phyloP scores from a whole-genome alignment of 2,797 vertebrate species.

The Uromys caudimaculatus region DNA sequence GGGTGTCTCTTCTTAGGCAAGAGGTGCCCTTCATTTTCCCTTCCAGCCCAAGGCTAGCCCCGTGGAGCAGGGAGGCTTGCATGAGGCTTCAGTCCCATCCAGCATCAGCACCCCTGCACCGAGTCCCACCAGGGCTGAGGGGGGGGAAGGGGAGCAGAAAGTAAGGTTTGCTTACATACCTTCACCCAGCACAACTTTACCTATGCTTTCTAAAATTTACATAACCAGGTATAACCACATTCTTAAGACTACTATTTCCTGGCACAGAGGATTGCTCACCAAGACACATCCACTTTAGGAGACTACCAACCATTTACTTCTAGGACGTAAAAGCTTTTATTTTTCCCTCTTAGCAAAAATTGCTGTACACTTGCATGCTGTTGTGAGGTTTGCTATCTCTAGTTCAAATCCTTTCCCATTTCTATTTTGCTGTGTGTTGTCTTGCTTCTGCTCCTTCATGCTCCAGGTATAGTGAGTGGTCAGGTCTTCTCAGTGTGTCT shows the following conservation, averaged over 20 bases:
- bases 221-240: background rate
- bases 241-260: conserved; percentile 1
- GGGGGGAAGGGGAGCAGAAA: background rate
- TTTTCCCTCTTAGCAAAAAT: conserved; percentile 34
- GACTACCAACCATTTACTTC: conserved; percentile 39
- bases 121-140: background rate
- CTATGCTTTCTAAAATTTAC: conserved; percentile 27
- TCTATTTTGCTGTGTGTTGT: background rate
- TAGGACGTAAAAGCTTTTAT: conserved; percentile 9
- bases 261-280: background rate
- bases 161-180: background rate
- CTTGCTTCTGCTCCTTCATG: background rate
- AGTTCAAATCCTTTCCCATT: background rate
- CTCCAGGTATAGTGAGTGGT: background rate
- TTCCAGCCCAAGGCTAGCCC: background rate
- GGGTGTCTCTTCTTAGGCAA: background rate
- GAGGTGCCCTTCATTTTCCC: fast-evolving
- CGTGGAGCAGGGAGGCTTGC: background rate
- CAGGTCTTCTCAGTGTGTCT: background rate
- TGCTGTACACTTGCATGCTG: background rate
- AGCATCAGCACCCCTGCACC: background rate
- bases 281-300: conserved; percentile 9
- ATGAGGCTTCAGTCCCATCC: background rate
- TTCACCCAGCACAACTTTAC: background rate
- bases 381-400: background rate